Conservation (phyloP, 2,888 invertebrate genomes). For the Flabesymbios commensalis region DNA sequence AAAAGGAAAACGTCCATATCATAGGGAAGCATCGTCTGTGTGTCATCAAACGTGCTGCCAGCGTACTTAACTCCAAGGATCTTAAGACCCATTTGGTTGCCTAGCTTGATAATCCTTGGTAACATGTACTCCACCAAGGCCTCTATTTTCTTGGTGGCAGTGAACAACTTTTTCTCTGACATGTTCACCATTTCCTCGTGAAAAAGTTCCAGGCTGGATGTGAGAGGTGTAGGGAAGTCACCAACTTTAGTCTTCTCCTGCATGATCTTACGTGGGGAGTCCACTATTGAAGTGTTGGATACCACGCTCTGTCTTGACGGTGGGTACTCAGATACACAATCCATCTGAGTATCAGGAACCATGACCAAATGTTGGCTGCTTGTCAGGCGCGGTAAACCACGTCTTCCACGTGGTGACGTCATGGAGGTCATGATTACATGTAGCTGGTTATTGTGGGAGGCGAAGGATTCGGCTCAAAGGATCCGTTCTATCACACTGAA, state of each 20-base stretch:
- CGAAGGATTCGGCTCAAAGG: too few relatives aligned
- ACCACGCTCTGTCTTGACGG: too few relatives aligned
- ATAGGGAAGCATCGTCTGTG: conserved; percentile 12
- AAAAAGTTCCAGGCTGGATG: conserved; percentile 18
- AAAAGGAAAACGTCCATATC: conserved; percentile 27
- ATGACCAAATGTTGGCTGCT: too few relatives aligned
- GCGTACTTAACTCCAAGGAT: conserved; percentile 10
- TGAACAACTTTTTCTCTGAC: conserved; percentile 4
- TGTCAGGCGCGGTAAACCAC: too few relatives aligned
- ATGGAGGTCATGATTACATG: too few relatives aligned
- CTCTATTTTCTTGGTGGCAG: background rate
- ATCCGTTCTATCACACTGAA: too few relatives aligned
- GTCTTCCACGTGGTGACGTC: too few relatives aligned
- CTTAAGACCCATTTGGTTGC: conserved; percentile 16
- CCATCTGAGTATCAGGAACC: too few relatives aligned
- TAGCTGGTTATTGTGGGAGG: too few relatives aligned
- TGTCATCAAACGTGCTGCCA: conserved; percentile 28
- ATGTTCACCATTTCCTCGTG: conserved; percentile 22
- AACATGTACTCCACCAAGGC: conserved; percentile 17
- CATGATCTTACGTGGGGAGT: conserved; percentile 1
- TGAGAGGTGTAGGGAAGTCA: background rate
- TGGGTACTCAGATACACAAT: too few relatives aligned
- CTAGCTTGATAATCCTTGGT: conserved; percentile 18
- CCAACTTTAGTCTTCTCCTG: background rate
- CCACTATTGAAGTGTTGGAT: background rate